Conservation (phyloP, 2,888 invertebrate species). For the Athalia rosae region DNA sequence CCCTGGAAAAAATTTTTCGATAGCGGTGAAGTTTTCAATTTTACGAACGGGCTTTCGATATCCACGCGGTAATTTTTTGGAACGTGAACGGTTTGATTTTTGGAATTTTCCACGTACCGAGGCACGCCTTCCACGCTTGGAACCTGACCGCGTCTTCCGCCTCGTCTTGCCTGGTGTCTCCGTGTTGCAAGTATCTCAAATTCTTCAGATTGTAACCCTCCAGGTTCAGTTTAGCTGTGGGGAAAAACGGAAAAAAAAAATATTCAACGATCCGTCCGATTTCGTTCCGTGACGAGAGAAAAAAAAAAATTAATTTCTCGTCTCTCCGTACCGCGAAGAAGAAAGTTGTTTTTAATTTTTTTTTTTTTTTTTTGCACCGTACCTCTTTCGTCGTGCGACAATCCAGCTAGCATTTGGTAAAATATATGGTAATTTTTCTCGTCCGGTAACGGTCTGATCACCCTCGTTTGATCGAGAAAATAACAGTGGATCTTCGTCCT, state of each 20-base stretch:
- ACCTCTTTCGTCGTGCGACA: slow-evolving; percentile 88
- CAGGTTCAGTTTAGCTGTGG: slow-evolving; percentile 88
- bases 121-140: slow-evolving; percentile 93
- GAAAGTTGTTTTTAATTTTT: not conserved
- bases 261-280: slow-evolving; percentile 30
- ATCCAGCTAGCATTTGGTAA: slow-evolving; percentile 95
- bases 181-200: slow-evolving; percentile 86
- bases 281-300: not conserved
- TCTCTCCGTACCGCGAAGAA: not conserved
- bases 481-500: slow-evolving; percentile 97
- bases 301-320: not conserved
- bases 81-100: not conserved
- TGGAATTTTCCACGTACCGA: slow-evolving; percentile 74
- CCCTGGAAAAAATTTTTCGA: slow-evolving; percentile 69
- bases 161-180: slow-evolving; percentile 84
- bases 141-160: slow-evolving; percentile 85
- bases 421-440: slow-evolving; percentile 98
- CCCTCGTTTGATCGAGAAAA: slow-evolving; percentile 94
- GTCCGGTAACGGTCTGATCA: slow-evolving; percentile 87
- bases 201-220: slow-evolving; percentile 90
- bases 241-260: no score
- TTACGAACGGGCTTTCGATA: not conserved
- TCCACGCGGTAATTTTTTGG: not conserved
- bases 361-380: slow-evolving; percentile 46
- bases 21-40: not conserved